Conservation (phyloP, 2,797 vertebrate genomes). For the Trachops cirrhosus region DNA sequence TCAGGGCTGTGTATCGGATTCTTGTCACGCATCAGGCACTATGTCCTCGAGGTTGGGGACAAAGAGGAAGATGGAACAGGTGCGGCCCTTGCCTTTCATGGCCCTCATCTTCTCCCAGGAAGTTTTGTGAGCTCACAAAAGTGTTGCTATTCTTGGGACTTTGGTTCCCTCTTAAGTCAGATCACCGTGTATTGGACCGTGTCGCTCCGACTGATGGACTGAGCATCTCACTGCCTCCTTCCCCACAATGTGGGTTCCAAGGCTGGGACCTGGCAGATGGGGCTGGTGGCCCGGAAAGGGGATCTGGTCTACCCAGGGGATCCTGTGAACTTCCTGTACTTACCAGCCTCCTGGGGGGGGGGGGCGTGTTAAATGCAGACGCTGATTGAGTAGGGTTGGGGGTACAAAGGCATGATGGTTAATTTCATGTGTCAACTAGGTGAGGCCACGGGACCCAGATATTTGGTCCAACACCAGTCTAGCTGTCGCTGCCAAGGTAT, state of each 20-base stretch:
- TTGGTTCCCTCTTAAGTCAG: not conserved
- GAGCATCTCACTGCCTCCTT: not conserved
- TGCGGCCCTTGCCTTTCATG: not conserved
- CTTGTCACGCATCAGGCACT: not conserved
- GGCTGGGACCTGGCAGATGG: fast-evolving
- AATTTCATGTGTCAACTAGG: not conserved
- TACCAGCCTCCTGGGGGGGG: not conserved
- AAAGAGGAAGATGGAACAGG: not conserved
- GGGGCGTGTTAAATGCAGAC: not conserved
- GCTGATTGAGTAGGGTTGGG: not conserved
- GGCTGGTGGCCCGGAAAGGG: too few species aligned
- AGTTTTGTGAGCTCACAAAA: not conserved
- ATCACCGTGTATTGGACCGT: fast-evolving
- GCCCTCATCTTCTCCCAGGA: not conserved
- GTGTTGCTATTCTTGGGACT: too few species aligned
- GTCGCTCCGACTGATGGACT: fast-evolving
- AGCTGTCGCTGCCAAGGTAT: not conserved
- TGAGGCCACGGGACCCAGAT: not conserved
- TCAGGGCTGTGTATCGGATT: not conserved
- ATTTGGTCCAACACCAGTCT: not conserved
- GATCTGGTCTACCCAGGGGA: not conserved
- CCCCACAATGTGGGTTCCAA: not conserved
- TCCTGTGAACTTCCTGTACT: too few species aligned
- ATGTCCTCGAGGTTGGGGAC: not conserved
- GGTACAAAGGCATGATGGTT: not conserved